A percentile compares a stretch with the other conserved stretches of the same genome.
Conservation (phyloP, 2,113 vertebrate species). For the Baryphthengus martii region DNA sequence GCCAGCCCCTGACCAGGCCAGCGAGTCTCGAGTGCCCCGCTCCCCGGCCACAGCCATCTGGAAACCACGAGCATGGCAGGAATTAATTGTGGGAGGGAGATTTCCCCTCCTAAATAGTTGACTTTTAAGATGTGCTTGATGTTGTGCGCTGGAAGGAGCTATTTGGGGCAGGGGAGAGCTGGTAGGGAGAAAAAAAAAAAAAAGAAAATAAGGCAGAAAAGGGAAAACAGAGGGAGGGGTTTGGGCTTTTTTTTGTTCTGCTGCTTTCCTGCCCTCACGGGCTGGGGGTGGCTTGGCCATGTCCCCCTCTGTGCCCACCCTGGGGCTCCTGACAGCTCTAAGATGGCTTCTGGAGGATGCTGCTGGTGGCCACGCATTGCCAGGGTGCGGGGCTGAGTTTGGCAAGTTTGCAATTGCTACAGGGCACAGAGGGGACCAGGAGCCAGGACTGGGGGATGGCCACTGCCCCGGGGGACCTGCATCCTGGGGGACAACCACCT, state of each 20-base stretch:
- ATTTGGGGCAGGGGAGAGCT: background rate
- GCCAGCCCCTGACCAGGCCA: fast-evolving
- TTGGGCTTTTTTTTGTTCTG: background rate
- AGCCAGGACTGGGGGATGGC: background rate
- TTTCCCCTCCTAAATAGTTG: background rate
- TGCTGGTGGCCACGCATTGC: fast-evolving
- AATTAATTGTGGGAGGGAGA: background rate
- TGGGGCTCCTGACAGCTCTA: background rate
- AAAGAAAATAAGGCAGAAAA: background rate
- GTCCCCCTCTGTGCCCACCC: fast-evolving
- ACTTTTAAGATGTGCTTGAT: background rate
- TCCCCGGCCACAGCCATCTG: background rate
- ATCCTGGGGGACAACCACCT: no score
- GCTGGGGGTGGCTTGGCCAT: background rate
- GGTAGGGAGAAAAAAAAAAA: background rate
- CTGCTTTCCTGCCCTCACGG: fast-evolving
- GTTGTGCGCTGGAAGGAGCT: background rate
- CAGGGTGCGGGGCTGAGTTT: fast-evolving
- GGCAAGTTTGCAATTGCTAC: background rate
- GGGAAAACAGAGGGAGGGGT: background rate
- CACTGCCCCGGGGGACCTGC: background rate
- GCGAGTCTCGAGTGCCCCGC: background rate
- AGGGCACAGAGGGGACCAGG: fast-evolving
- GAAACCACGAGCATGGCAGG: background rate
- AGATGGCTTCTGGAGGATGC: background rate